These are phyloP conservation scores for Nycticebus coucang DNA, from an alignment of 2,113 vertebrate species.

Conservation along the genomic window DNA sequence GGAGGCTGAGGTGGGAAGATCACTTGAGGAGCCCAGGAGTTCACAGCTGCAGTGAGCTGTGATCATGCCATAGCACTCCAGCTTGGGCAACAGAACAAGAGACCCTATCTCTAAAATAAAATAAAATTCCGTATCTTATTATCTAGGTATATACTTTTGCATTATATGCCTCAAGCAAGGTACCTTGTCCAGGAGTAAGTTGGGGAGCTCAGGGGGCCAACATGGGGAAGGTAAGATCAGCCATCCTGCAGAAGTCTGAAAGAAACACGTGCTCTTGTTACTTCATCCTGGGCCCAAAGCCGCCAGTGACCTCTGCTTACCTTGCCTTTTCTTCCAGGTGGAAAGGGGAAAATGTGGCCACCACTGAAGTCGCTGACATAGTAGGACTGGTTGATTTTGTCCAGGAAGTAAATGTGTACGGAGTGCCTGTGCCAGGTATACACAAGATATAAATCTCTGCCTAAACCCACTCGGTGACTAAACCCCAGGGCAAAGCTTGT, in stretches of 20 bases:
- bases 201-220: background rate
- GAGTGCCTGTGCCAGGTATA: conserved; percentile 91
- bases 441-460: background rate
- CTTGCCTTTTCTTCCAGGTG: conserved; percentile 84
- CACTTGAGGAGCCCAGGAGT: too few relatives aligned
- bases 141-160: background rate
- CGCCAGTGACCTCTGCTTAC: background rate
- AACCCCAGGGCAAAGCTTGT: background rate
- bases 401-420: conserved; percentile 91
- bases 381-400: conserved; percentile 80
- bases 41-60: too few relatives aligned
- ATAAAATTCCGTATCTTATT: background rate
- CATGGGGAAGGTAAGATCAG: background rate
- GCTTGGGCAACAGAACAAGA: too few relatives aligned
- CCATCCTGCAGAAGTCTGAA: background rate
- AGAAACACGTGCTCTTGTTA: background rate
- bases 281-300: background rate
- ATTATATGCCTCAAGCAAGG: background rate
- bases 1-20: too few relatives aligned
- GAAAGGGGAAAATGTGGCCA: conserved; percentile 96
- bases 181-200: background rate
- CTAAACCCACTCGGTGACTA: background rate
- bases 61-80: too few relatives aligned
- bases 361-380: conserved; percentile 86
- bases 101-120: too few relatives aligned